A percentile compares a stretch with the other conserved stretches of the same genome.
These are phyloP conservation scores for Okamejei kenojei DNA, from an alignment of 2,797 vertebrate species.

Conservation along the genomic window DNA sequence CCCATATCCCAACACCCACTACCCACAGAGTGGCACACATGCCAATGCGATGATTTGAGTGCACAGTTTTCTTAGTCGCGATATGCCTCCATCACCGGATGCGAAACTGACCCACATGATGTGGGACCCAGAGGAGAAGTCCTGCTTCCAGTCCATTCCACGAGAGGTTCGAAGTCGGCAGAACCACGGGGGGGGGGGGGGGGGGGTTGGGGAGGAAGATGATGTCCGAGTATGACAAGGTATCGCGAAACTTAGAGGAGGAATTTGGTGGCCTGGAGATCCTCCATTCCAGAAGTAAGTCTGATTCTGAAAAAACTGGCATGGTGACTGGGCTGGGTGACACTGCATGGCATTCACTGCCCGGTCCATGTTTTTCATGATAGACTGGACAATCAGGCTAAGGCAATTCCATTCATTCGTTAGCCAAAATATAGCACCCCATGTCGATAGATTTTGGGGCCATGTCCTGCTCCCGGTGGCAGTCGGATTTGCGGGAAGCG, in stretches of 20 bases:
- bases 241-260: slow-evolving; percentile 64
- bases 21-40: slow-evolving; percentile 50
- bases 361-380: no score
- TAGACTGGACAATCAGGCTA: slow-evolving; percentile 57
- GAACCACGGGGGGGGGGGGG: slow-evolving; percentile 70
- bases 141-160: slow-evolving; percentile 84
- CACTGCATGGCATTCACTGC: no score
- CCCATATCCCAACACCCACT: slow-evolving; percentile 51
- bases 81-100: slow-evolving; percentile 71
- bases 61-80: slow-evolving; percentile 78
- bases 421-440: slow-evolving; percentile 59
- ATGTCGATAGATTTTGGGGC: slow-evolving; percentile 38
- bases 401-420: slow-evolving; percentile 72
- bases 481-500: no score
- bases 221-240: slow-evolving; percentile 91
- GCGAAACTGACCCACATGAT: slow-evolving; percentile 71
- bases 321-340: slow-evolving; percentile 54
- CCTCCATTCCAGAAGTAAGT: slow-evolving; percentile 85
- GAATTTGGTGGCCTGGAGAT: slow-evolving; percentile 73
- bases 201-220: slow-evolving; percentile 40
- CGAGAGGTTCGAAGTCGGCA: slow-evolving; percentile 82
- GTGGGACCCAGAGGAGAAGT: slow-evolving; percentile 84
- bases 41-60: slow-evolving; percentile 65
- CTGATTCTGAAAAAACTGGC: slow-evolving; percentile 84
- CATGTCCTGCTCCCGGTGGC: no score